These are phyloP conservation scores for Callosobruchus maculatus DNA, from an alignment of 2,888 invertebrate species.

Conservation along the genomic window DNA sequence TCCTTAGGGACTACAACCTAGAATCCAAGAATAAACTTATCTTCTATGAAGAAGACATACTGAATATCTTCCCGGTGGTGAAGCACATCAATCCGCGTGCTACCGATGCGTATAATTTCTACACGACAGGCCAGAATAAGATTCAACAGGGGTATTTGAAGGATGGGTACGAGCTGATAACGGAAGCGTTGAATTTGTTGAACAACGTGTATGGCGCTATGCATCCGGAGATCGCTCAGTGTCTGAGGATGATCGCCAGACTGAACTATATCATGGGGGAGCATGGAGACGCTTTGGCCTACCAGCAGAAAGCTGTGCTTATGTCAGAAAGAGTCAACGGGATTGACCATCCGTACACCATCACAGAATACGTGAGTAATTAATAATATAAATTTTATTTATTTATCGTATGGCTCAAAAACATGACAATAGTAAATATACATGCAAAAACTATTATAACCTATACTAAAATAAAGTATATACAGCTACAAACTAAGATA, in stretches of 20 bases:
- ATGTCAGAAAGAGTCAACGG: conserved; percentile 99
- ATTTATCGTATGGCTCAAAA: too few species aligned
- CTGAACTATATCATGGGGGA: conserved; percentile 98
- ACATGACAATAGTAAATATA: too few species aligned
- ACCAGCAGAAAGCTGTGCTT: conserved; percentile 96
- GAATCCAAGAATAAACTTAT: conserved; percentile 84
- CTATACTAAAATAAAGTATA: too few species aligned
- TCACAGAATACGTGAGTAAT: conserved; percentile 93
- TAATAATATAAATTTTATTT: too few species aligned
- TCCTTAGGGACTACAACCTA: conserved; percentile 84
- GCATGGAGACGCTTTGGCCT: conserved; percentile 89
- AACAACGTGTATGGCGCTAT: conserved; percentile 98
- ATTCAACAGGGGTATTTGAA: conserved; percentile 57
- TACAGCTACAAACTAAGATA: too few species aligned
- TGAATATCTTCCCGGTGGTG: conserved; percentile 95
- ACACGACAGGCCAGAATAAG: conserved; percentile 91
- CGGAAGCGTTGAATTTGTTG: conserved; percentile 88
- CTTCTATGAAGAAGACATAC: conserved; percentile 91
- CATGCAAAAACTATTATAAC: too few species aligned
- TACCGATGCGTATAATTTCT: conserved; percentile 96
- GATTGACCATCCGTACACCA: conserved; percentile 96
- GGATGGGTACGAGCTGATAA: conserved; percentile 95
- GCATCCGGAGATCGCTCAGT: conserved; percentile 98
- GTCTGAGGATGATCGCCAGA: conserved; percentile 90
- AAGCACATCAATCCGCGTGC: conserved; percentile 97